These are phyloP conservation scores for Ictalurus furcatus DNA, from an alignment of 2,113 vertebrate genomes.

Conservation along the genomic window DNA sequence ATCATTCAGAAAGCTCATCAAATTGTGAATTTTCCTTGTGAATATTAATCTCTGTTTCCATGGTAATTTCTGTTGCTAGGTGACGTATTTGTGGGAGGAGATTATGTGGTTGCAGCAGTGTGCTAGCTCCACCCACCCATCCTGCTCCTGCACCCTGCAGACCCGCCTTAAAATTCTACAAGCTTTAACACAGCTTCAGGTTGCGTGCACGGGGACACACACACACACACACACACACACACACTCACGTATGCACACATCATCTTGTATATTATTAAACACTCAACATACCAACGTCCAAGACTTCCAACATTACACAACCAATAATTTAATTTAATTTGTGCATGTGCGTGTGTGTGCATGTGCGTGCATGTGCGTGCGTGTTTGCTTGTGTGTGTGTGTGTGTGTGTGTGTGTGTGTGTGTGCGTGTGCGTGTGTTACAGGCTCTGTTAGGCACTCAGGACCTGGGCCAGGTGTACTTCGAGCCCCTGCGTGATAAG, in stretches of 20 bases:
- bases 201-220: constrained; percentile 45
- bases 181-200: constrained; percentile 84
- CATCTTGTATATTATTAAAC: not conserved
- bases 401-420: constrained; percentile 13
- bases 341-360: not conserved
- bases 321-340: not conserved
- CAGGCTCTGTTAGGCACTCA: constrained; percentile 85
- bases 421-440: constrained; percentile 3
- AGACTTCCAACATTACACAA: not conserved
- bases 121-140: constrained; percentile 79
- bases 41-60: not conserved
- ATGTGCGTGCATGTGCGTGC: not conserved
- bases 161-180: constrained; percentile 88
- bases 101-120: constrained; percentile 86
- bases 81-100: constrained; percentile 88
- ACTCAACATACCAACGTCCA: not conserved
- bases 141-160: constrained; percentile 87
- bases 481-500: constrained; percentile 87
- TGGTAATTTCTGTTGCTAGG: constrained; percentile 66
- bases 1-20: not conserved
- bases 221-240: not conserved
- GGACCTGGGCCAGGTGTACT: constrained; percentile 87
- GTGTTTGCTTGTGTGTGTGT: constrained; percentile 1
- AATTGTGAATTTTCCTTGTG: not conserved
- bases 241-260: not conserved